Base-by-base conservation (phyloP, 2,888 invertebrate genomes). In the Zele albiditarsus region DNA sequence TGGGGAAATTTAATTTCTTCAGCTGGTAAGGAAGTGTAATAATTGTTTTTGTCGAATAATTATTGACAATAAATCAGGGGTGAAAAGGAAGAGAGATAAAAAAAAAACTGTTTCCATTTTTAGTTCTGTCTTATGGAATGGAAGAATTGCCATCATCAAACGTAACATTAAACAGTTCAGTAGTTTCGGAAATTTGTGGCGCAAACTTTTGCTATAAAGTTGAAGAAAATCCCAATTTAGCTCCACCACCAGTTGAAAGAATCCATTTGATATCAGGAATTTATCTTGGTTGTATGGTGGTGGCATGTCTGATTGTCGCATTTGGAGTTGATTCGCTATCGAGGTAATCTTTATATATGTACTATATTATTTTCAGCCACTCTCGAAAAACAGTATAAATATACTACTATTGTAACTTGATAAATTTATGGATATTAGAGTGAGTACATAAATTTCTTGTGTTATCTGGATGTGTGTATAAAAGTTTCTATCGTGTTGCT, bases 1-100 rank as follows among this genome's bases (percentile, higher is more conserved):
- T 96, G 96, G 95, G 98, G 98, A 0, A 98, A 98, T 89, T 92
- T 98, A 10, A 94, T 97, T 77, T 96, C 97, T 28, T 97, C 96
- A 0, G 93, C 95, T 79, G 94, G 95, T 95, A 49, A 23, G 3
- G 8, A 10, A 28, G 28, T 2, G 16, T 72, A 74, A 67, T 14
- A 16, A 28, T 53, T 46, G 27, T 60, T 28, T 60, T 63, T 33
- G 27, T n/a, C n/a, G n/a, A n/a, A n/a, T n/a, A 57, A 49, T 65
- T 31, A 58, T 62, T 69, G 5, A 65, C 12, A 53, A 46, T 60
- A 6, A 14, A 60, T 38, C 57, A 12, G 28, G 23, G 23, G n/a
- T n/a, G n/a, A n/a, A n/a, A n/a, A n/a, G n/a, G 25, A 38, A 33
- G 28, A 31, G 38, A 33, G 25, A 10, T 1, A 27, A 46, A 53